phyloP scores from a whole-genome alignment of 2,888 invertebrate species.

The Palloptera scutellata region DNA sequence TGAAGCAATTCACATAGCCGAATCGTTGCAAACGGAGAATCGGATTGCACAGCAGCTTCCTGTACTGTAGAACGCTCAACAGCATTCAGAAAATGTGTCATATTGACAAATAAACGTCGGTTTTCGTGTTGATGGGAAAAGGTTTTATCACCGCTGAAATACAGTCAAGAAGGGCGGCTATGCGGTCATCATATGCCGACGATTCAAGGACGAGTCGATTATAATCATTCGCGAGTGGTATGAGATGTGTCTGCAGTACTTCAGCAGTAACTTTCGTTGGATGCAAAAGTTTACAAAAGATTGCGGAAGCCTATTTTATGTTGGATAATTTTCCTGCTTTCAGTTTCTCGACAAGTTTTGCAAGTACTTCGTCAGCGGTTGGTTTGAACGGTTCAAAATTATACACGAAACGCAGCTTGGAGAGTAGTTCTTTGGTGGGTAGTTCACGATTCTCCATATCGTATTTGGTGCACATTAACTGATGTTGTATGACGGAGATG shows the following conservation, averaged over 20 bases:
- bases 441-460: constrained; percentile 47
- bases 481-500: constrained; percentile 56
- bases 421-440: constrained; percentile 48
- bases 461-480: constrained; percentile 53
- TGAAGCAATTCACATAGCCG: constrained; percentile 47
- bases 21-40: constrained; percentile 57
- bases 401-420: constrained; percentile 55
- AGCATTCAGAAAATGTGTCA: constrained; percentile 50
- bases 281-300: constrained; percentile 54
- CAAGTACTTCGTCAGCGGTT: constrained; percentile 48
- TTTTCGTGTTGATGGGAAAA: constrained; percentile 45
- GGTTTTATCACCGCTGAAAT: constrained; percentile 57
- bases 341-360: constrained; percentile 54
- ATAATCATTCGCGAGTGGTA: constrained; percentile 55
- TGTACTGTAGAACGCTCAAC: constrained; percentile 53
- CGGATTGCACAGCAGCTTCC: constrained; percentile 55
- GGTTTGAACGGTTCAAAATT: constrained; percentile 56
- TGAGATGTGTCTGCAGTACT: constrained; percentile 46
- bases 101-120: constrained; percentile 45
- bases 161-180: constrained; percentile 50
- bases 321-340: constrained; percentile 50
- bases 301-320: constrained; percentile 52
- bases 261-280: constrained; percentile 36
- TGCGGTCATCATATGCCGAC: constrained; percentile 48
- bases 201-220: constrained; percentile 45